A percentile compares a stretch with the other conserved stretches of the same genome.
Evolutionary conservation across 2,113 vertebrate genomes (phyloP).

Genomic region (Ophiodon elongatus): DNA sequence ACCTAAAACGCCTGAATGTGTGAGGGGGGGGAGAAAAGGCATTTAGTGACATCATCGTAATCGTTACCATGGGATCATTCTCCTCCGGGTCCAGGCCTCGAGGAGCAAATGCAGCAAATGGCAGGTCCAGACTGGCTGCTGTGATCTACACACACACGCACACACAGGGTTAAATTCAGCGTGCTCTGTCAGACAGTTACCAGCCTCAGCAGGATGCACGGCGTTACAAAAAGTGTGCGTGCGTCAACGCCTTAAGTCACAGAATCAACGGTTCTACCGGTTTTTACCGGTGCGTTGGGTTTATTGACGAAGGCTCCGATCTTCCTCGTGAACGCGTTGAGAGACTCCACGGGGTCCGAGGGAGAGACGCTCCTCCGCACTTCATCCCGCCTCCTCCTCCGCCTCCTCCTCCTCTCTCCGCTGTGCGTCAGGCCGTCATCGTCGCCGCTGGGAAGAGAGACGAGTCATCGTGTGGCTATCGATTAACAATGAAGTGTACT

Average conservation of each 20-base stretch:
- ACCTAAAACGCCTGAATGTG: too few relatives aligned
- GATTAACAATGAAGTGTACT: neutral
- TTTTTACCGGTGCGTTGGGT: slow-evolving; percentile 91
- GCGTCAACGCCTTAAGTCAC: neutral
- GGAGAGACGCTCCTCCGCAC: slow-evolving; percentile 87
- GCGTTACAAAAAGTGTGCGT: too few relatives aligned
- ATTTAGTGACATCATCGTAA: neutral
- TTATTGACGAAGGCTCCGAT: slow-evolving; percentile 98
- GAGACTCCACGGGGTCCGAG: slow-evolving; percentile 85
- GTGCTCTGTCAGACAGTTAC: neutral
- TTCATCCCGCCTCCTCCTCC: slow-evolving; percentile 77
- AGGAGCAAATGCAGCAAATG: slow-evolving; percentile 96
- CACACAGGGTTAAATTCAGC: neutral
- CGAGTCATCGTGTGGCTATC: neutral
- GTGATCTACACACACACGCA: slow-evolving; percentile 84
- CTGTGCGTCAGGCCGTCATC: slow-evolving; percentile 89
- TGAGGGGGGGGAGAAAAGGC: too few relatives aligned
- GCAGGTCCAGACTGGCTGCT: slow-evolving; percentile 93
- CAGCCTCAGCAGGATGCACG: too few relatives aligned
- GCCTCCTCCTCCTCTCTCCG: slow-evolving; percentile 81
- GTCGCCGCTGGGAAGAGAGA: slow-evolving; percentile 77
- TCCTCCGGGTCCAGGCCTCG: slow-evolving; percentile 92
- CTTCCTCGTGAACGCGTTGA: slow-evolving; percentile 92
- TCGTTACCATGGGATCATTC: slow-evolving; percentile 93
- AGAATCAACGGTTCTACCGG: neutral